Conservation (phyloP, 2,888 invertebrate species). For the Tenthredo notha region DNA sequence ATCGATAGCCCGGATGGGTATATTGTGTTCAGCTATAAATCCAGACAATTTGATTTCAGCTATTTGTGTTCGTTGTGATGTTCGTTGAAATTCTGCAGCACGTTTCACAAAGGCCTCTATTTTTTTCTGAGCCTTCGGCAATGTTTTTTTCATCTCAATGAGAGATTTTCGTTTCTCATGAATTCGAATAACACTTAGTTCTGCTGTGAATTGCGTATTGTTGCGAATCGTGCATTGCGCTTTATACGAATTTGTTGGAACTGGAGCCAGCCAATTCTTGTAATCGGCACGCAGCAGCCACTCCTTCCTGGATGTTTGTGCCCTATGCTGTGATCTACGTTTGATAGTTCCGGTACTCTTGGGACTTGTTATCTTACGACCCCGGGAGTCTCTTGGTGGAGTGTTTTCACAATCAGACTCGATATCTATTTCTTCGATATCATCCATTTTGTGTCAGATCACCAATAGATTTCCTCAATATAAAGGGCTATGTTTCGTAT, state of each 20-base stretch:
- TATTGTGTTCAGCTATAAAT: conserved; percentile 54
- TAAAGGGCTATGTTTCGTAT: conserved; percentile 8
- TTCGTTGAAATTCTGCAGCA: conserved; percentile 12
- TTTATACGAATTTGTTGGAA: conserved; percentile 37
- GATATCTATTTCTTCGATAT: conserved; percentile 24
- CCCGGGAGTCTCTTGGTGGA: conserved; percentile 37
- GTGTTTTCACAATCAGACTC: conserved; percentile 29
- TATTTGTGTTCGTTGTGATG: conserved; percentile 12
- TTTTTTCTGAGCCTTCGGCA: conserved; percentile 2
- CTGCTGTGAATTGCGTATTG: conserved; percentile 39
- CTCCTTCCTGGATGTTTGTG: background rate
- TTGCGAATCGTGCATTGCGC: conserved; percentile 40
- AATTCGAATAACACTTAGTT: conserved; percentile 43
- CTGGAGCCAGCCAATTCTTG: conserved; percentile 43
- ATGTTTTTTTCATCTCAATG: conserved; percentile 30
- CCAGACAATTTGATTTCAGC: conserved; percentile 57
- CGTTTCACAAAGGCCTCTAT: conserved; percentile 2
- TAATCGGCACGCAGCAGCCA: conserved; percentile 34
- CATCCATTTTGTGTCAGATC: conserved; percentile 38
- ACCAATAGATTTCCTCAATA: too few species aligned
- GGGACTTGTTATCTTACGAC: conserved; percentile 23
- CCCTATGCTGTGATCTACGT: conserved; percentile 13
- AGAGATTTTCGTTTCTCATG: conserved; percentile 43
- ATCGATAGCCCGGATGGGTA: conserved; percentile 55
- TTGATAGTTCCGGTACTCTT: conserved; percentile 26